Base-by-base conservation (phyloP, 2,797 vertebrate genomes). In the Falco berigora region DNA sequence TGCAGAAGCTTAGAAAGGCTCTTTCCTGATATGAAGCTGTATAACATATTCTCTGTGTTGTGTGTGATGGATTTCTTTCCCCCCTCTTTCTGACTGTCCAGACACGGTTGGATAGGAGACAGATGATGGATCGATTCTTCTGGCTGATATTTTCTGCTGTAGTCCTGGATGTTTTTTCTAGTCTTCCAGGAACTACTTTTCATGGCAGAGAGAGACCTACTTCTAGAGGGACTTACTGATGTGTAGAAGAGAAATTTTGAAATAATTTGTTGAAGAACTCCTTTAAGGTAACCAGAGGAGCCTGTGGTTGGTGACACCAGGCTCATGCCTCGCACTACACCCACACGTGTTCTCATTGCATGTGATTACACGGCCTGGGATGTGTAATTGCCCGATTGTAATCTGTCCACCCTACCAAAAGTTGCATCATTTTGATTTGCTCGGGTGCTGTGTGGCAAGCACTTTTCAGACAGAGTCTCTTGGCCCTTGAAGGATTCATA, bases 301-400 rank as follows among this genome's bases (percentile, higher is more conserved):
- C 47, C 80, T 96, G 92, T 72, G 92, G 91, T 55, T 83, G 53
- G 86, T 95, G 88, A 90, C 77, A 92, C 66, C 69, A 90, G 77
- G 72, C 75, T 94, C 53, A 77, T 2, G 10, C 88, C 64, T 96
- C 8, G 0, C 42, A 8, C 67, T 84, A 46, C 94, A 72, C 96
- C 92, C 88, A 93, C 84, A 0, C 4, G 36, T 88, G 82, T 93
- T 96, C 93, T 81, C 47, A 32, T 90, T 92, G 81, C 92, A 73
- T 93, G 71, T 5, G 25, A 90, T 96, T 93, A 83, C 94, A 89
- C 0, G 1, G 89, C 58, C 89, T 77, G 44, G 64, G 58, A 44
- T 81, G 58, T 72, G 59, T 86, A 86, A 77, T 76, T 96, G 84
- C 73, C 76, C 4, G n/a, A 83, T 58, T 56, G 50, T 67, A 74